These are phyloP conservation scores for Campoletis raptor DNA, from an alignment of 2,888 invertebrate species.

Conservation along the genomic window DNA sequence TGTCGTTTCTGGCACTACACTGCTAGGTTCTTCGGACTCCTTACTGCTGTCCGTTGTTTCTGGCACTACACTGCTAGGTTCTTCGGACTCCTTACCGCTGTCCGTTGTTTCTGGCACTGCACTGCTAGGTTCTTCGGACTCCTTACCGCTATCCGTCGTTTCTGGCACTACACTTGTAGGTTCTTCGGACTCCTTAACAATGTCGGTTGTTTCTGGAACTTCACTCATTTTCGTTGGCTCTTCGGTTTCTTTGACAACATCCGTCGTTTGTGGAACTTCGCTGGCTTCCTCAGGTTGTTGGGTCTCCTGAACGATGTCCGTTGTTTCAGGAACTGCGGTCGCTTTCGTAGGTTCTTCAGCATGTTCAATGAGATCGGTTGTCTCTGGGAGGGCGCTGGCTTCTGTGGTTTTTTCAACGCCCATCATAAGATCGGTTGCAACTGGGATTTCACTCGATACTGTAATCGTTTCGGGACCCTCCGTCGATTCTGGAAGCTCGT, in stretches of 20 bases:
- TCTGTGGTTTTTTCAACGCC: neutral
- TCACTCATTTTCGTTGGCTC: neutral
- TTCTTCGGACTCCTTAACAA: neutral
- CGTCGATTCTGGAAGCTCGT: conserved; percentile 10
- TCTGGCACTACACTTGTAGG: conserved; percentile 1
- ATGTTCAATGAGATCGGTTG: neutral
- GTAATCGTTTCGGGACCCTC: conserved; percentile 1
- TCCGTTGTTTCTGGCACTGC: conserved; percentile 5
- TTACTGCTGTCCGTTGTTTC: neutral
- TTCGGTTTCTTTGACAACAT: neutral
- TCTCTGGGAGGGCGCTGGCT: conserved; percentile 10
- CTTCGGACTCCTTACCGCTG: neutral
- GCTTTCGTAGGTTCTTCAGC: conserved; percentile 1
- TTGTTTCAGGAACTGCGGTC: conserved; percentile 3
- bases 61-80: neutral
- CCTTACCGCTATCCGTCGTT: neutral
- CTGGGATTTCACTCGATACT: neutral
- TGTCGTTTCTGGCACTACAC: too few relatives aligned
- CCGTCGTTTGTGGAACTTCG: conserved; percentile 10
- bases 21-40: neutral
- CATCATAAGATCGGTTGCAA: conserved; percentile 4
- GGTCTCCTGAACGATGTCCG: neutral
- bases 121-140: neutral
- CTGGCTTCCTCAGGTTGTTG: neutral
- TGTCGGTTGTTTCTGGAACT: conserved; percentile 3